Conservation (phyloP, 2,797 vertebrate genomes). For the Buceros bicornis region DNA sequence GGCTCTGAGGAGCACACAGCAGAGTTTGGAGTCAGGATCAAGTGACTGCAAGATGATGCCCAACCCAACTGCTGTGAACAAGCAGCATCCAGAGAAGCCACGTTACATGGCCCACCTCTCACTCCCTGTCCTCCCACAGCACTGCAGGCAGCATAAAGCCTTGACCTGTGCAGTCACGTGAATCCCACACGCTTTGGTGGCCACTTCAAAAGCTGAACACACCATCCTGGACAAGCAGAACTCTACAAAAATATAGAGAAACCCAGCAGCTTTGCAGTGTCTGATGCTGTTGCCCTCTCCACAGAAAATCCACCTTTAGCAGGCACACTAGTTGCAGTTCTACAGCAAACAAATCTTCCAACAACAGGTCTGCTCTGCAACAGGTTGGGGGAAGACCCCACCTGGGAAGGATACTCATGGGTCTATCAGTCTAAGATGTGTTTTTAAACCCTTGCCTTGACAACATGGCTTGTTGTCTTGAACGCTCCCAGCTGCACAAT, state of each 20-base stretch:
- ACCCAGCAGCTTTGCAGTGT: neutral
- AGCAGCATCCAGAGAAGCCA: neutral
- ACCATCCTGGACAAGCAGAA: neutral
- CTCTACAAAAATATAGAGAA: neutral
- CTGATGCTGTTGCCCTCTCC: neutral
- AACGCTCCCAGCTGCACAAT: neutral
- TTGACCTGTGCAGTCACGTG: neutral
- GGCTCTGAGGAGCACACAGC: neutral
- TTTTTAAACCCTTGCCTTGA: neutral
- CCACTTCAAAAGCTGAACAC: neutral
- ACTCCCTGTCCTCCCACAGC: accelerated
- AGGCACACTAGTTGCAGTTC: neutral
- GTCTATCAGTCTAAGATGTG: neutral
- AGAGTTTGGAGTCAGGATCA: neutral
- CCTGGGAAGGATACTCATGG: neutral
- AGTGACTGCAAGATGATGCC: neutral
- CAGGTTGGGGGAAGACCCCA: accelerated
- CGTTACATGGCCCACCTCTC: accelerated
- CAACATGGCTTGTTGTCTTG: neutral
- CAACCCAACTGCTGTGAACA: accelerated
- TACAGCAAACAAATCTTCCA: neutral
- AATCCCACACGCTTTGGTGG: neutral
- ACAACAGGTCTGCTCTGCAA: neutral
- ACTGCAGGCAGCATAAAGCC: neutral
- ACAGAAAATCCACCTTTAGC: neutral